Conservation (phyloP, 2,888 invertebrate genomes). For the Coronaproctus castanopsis region DNA sequence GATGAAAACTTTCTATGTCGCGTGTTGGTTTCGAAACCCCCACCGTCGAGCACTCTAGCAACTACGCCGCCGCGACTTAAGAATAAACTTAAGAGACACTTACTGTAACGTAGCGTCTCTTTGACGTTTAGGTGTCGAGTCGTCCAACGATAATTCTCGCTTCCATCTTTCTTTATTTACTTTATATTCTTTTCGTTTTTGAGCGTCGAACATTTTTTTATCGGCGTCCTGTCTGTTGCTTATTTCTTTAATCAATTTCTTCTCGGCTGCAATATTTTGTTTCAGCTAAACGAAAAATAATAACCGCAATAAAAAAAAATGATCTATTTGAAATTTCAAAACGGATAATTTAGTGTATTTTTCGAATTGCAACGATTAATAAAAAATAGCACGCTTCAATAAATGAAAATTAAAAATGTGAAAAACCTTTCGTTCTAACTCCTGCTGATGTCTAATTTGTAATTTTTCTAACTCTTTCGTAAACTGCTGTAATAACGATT, state of each 20-base stretch:
- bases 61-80: too few relatives aligned
- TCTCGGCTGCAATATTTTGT: constrained; percentile 70
- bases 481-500: constrained; percentile 73
- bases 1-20: too few relatives aligned
- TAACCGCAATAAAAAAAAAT: too few relatives aligned
- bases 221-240: constrained; percentile 73
- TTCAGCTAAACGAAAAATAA: constrained; percentile 37
- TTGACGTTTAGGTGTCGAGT: constrained; percentile 76
- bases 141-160: constrained; percentile 75
- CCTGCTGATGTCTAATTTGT: constrained; percentile 39
- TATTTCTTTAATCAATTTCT: constrained; percentile 83
- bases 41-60: too few relatives aligned
- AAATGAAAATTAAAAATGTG: too few relatives aligned
- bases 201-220: constrained; percentile 71
- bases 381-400: too few relatives aligned
- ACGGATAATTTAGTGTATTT: too few relatives aligned
- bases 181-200: constrained; percentile 92
- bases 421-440: constrained; percentile 30
- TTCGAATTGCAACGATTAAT: too few relatives aligned
- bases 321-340: too few relatives aligned
- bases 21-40: too few relatives aligned
- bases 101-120: constrained; percentile 72
- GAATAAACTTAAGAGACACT: too few relatives aligned
- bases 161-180: constrained; percentile 93
- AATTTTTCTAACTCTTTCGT: constrained; percentile 78